Conservation (phyloP, 1,140 invertebrate species). For the Lepidurus arcticus region DNA sequence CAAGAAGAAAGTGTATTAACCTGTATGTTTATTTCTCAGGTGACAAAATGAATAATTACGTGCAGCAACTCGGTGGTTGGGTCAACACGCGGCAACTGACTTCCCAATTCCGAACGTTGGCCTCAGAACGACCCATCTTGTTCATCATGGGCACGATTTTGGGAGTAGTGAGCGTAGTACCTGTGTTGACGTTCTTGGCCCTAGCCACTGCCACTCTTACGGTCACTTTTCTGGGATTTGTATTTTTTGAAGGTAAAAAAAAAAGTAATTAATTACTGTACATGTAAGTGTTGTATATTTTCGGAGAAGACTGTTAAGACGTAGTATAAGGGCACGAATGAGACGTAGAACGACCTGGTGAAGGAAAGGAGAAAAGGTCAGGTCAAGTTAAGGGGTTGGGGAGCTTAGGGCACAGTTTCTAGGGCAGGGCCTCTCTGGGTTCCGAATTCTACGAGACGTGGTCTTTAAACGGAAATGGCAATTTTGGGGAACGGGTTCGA, state of each 20-base stretch:
- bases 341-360: slow-evolving; percentile 1
- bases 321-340: background rate
- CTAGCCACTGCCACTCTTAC: background rate
- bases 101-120: background rate
- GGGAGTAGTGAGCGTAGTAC: background rate
- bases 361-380: background rate
- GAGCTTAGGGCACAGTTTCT: background rate
- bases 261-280: background rate
- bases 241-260: background rate
- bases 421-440: background rate
- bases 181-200: background rate
- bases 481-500: background rate
- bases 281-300: background rate
- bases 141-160: background rate
- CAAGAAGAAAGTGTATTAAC: background rate
- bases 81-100: background rate
- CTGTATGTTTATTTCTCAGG: background rate
- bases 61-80: slow-evolving; percentile 11
- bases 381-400: background rate
- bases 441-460: slow-evolving; percentile 8
- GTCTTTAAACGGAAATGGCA: slow-evolving; percentile 6
- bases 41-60: background rate
- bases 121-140: background rate
- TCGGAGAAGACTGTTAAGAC: background rate
- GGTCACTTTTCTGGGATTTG: background rate